phyloP scores from a whole-genome alignment of 2,888 invertebrate genomes.

The Nycteola revayana region DNA sequence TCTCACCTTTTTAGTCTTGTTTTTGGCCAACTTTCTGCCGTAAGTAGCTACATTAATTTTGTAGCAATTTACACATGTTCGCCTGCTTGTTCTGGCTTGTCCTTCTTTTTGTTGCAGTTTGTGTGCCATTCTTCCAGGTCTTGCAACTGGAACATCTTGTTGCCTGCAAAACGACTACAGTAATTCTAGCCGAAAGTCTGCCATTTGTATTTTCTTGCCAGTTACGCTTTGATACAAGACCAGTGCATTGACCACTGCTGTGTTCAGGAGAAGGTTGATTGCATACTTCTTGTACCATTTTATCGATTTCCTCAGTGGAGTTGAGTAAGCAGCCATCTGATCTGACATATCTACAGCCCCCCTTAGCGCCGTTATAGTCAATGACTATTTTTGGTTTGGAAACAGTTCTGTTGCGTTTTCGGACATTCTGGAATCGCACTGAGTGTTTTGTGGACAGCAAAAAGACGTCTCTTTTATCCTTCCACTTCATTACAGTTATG shows the following conservation, averaged over 20 bases:
- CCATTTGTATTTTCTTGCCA: slow-evolving; percentile 5
- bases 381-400: slow-evolving; percentile 16
- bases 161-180: background rate
- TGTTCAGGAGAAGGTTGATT: slow-evolving; percentile 23
- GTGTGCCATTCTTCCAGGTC: slow-evolving; percentile 15
- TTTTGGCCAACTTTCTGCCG: slow-evolving; percentile 15
- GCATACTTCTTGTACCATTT: slow-evolving; percentile 31
- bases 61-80: slow-evolving; percentile 19
- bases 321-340: slow-evolving; percentile 28
- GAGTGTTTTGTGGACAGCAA: slow-evolving; percentile 18
- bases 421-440: slow-evolving; percentile 6
- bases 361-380: slow-evolving; percentile 26
- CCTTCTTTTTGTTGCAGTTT: slow-evolving; percentile 13
- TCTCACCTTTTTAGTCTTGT: slow-evolving; percentile 16
- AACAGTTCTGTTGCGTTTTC: slow-evolving; percentile 6
- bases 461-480: slow-evolving; percentile 15
- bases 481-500: slow-evolving; percentile 15
- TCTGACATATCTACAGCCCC: slow-evolving; percentile 22
- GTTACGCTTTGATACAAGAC: slow-evolving; percentile 9
- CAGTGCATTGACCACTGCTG: slow-evolving; percentile 27
- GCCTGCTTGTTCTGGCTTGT: slow-evolving; percentile 8
- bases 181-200: slow-evolving; percentile 9
- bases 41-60: slow-evolving; percentile 10
- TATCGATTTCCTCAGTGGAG: slow-evolving; percentile 27
- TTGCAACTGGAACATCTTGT: too few species aligned